Percentiles rank a stretch among this genome's conserved stretches.
Evolutionary conservation across 2,797 vertebrate species (phyloP).

Genomic region (Karalla daura): DNA sequence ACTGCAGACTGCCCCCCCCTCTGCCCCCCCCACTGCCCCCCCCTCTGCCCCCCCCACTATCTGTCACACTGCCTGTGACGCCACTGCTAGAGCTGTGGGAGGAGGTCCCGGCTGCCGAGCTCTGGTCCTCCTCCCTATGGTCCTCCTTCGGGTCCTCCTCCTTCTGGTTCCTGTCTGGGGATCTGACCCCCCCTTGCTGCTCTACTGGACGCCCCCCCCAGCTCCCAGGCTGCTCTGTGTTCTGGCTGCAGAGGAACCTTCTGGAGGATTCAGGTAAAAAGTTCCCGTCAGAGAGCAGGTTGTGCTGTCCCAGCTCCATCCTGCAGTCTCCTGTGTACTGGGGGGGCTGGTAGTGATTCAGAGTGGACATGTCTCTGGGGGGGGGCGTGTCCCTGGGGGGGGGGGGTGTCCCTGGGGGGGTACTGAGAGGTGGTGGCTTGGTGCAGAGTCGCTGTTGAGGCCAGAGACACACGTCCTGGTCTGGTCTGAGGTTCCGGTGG

Average conservation of each 20-base stretch:
- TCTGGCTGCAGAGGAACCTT: conserved; percentile 31
- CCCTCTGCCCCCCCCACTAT: no score
- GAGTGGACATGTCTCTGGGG: conserved; percentile 30
- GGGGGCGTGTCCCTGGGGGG: conserved; percentile 27
- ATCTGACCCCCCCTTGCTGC: no score
- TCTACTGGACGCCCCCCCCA: conserved; percentile 24
- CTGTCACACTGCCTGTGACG: conserved; percentile 73
- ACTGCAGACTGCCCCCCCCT: conserved; percentile 52
- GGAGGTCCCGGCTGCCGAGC: conserved; percentile 44
- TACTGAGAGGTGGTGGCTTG: conserved; percentile 39
- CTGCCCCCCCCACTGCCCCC: conserved; percentile 71
- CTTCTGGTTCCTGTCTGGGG: conserved; percentile 40
- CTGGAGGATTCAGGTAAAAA: conserved; percentile 44
- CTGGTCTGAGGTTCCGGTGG: conserved; percentile 25
- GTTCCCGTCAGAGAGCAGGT: conserved; percentile 42
- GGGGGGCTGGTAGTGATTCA: conserved; percentile 64
- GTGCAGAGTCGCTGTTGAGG: conserved; percentile 46
- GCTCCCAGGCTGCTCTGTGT: conserved; percentile 36
- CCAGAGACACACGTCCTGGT: conserved; percentile 52
- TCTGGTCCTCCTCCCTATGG: conserved; percentile 62
- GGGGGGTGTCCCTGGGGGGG: conserved; percentile 55
- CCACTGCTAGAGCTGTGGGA: conserved; percentile 83
- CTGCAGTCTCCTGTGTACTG: conserved; percentile 61
- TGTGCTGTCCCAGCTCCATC: conserved; percentile 31
- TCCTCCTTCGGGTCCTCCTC: conserved; percentile 48